Conservation (phyloP, 2,888 invertebrate species). For the Drosophila peninsularis region DNA sequence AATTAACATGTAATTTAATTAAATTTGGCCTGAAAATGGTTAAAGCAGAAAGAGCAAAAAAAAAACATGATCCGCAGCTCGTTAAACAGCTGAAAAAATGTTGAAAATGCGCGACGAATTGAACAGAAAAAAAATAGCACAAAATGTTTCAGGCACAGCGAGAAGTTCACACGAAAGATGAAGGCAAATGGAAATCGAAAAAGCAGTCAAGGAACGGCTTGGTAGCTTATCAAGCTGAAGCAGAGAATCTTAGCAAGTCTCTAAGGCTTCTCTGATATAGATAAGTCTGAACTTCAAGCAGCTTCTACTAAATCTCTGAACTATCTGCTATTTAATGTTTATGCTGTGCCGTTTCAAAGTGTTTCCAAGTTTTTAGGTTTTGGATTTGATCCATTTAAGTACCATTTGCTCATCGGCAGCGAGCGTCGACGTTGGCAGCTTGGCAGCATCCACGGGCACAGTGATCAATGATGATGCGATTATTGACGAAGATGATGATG, state of each 20-base stretch:
- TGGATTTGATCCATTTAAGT: conserved; percentile 49
- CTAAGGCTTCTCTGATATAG: not conserved
- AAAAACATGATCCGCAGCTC: conserved; percentile 9
- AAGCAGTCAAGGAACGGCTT: not conserved
- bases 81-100: conserved; percentile 48
- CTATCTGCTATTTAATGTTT: conserved; percentile 13
- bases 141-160: conserved; percentile 44
- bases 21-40: conserved; percentile 25
- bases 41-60: not conserved
- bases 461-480: conserved; percentile 25
- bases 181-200: not conserved
- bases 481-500: conserved; percentile 36
- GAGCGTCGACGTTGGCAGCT: conserved; percentile 30
- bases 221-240: not conserved
- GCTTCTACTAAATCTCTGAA: not conserved
- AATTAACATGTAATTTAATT: conserved; percentile 64
- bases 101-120: conserved; percentile 29
- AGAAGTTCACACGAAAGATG: conserved; percentile 13
- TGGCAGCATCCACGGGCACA: conserved; percentile 44
- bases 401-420: conserved; percentile 61
- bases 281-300: not conserved
- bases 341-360: conserved; percentile 60
- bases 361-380: conserved; percentile 8
- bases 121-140: conserved; percentile 26
- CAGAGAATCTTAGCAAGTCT: not conserved